A percentile compares a stretch with the other conserved stretches of the same genome.
These are phyloP conservation scores for Pecten maximus DNA, from an alignment of 2,888 invertebrate genomes.

Conservation along the genomic window DNA sequence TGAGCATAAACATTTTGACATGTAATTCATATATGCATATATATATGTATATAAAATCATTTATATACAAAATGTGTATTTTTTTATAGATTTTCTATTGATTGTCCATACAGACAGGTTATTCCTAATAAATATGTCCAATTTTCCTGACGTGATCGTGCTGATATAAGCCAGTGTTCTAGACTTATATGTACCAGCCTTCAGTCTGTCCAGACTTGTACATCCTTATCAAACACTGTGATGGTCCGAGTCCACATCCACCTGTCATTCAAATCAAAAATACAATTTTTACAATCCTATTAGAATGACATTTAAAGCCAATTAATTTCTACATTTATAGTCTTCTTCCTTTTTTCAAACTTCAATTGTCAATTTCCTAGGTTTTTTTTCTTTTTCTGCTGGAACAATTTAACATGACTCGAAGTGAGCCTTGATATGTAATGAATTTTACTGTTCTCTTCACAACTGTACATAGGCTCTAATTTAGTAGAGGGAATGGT, in stretches of 20 bases:
- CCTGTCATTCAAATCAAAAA: slow-evolving; percentile 29
- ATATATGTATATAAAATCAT: background rate
- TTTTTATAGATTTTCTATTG: slow-evolving; percentile 13
- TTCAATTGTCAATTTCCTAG: slow-evolving; percentile 17
- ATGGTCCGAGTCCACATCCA: background rate
- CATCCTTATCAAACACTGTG: background rate
- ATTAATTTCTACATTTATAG: slow-evolving; percentile 30
- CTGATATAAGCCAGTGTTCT: background rate
- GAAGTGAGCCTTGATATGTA: background rate
- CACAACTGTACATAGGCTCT: too few relatives aligned
- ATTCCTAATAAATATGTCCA: background rate
- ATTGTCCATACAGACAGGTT: slow-evolving; percentile 26
- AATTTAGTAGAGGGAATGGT: too few relatives aligned
- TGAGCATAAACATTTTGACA: background rate
- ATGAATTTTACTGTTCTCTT: too few relatives aligned
- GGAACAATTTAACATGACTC: background rate
- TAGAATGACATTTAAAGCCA: background rate
- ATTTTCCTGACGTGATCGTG: background rate
- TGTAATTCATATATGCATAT: slow-evolving; percentile 11
- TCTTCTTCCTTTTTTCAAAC: background rate
- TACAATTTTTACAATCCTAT: background rate
- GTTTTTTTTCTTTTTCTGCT: background rate
- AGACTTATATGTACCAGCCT: background rate
- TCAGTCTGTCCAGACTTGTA: background rate
- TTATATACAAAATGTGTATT: background rate